phyloP scores from a whole-genome alignment of 2,113 vertebrate species.

The Gavia stellata region DNA sequence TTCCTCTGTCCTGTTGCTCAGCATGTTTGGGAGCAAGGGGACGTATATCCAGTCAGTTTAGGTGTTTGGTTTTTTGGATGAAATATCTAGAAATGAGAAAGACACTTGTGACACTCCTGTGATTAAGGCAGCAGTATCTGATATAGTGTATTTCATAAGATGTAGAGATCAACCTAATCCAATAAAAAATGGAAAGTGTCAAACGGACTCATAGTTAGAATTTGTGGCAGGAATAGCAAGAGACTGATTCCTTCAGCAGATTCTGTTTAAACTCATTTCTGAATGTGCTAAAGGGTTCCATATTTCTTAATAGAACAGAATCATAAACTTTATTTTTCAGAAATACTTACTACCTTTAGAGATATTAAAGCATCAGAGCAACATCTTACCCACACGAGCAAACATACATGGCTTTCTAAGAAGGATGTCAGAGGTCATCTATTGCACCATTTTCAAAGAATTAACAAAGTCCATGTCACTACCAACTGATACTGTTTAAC shows the following conservation, averaged over 20 bases:
- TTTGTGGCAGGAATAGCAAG: neutral
- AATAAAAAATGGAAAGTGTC: neutral
- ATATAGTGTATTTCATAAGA: neutral
- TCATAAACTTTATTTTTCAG: neutral
- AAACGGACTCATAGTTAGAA: neutral
- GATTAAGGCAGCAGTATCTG: neutral
- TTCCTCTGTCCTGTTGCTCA: neutral
- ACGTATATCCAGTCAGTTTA: neutral
- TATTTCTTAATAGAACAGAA: neutral
- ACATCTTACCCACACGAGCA: accelerated
- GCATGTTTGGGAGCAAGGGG: neutral
- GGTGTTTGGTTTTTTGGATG: neutral
- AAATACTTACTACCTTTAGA: neutral
- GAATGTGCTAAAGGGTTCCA: neutral
- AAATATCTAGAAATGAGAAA: neutral
- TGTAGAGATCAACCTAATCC: neutral
- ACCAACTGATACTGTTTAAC: neutral
- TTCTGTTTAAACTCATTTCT: neutral
- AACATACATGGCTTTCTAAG: neutral
- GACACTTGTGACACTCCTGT: too few species aligned
- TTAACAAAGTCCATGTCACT: neutral
- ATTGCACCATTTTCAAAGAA: neutral
- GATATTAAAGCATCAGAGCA: neutral
- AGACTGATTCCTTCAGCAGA: neutral
- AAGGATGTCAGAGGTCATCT: neutral